These are phyloP conservation scores for Drosophila yakuba DNA, from an alignment of 1,140 invertebrate species.

Conservation along the genomic window DNA sequence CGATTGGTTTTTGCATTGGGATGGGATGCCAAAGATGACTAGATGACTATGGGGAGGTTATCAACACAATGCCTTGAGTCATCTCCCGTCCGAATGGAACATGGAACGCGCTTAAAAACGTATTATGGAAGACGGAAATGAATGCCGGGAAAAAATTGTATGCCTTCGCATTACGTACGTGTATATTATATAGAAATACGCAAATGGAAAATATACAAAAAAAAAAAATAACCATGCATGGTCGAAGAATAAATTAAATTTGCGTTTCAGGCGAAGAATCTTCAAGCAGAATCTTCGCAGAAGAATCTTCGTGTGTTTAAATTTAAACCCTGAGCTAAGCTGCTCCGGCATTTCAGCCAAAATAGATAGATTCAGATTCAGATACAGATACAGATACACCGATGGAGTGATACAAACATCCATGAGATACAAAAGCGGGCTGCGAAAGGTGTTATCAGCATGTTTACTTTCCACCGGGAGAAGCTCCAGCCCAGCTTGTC, in stretches of 20 bases:
- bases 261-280: conserved; percentile 51
- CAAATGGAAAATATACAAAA: conserved; percentile 53
- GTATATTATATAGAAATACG: conserved; percentile 71
- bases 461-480: conserved; percentile 50
- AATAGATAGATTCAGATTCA: conserved; percentile 21
- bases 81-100: conserved; percentile 57
- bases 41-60: conserved; percentile 61
- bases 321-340: conserved; percentile 79
- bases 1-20: conserved; percentile 53
- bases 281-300: conserved; percentile 35
- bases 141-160: conserved; percentile 70
- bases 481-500: conserved; percentile 26
- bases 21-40: conserved; percentile 38
- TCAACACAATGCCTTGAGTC: conserved; percentile 75
- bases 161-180: conserved; percentile 25
- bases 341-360: conserved; percentile 37
- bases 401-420: conserved; percentile 21
- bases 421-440: conserved; percentile 12
- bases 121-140: conserved; percentile 83
- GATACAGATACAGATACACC: conserved; percentile 26
- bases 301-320: conserved; percentile 67
- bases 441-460: conserved; percentile 62
- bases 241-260: conserved; percentile 80
- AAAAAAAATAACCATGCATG: conserved; percentile 23
- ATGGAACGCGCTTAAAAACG: conserved; percentile 77